Evolutionary conservation across 2,797 vertebrate species (phyloP).

Genomic region (Brachyalestes nurse): DNA sequence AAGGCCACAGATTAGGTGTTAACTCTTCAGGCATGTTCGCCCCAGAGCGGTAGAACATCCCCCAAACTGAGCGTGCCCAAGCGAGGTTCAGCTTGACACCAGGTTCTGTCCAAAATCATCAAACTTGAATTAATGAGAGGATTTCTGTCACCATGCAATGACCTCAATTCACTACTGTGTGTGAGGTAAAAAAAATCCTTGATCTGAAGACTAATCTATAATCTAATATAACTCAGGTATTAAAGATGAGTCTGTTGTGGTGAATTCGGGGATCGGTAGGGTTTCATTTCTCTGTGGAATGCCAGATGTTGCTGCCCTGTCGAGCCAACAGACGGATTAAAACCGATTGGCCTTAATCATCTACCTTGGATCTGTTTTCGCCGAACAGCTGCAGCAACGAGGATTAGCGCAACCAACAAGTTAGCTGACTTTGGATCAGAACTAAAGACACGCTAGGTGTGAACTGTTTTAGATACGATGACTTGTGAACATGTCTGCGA

Average conservation of each 20-base stretch:
- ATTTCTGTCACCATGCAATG: neutral
- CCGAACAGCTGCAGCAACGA: constrained; percentile 6
- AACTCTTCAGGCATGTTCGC: constrained; percentile 19
- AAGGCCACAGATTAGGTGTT: constrained; percentile 7
- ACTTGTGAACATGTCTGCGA: too few relatives aligned
- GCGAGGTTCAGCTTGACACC: constrained; percentile 19
- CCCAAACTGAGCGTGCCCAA: neutral
- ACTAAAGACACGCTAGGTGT: neutral
- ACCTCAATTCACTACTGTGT: neutral
- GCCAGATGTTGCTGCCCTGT: constrained; percentile 52
- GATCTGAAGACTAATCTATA: neutral
- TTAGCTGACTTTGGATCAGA: neutral
- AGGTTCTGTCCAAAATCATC: neutral
- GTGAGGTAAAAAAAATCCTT: neutral
- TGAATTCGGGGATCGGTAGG: neutral
- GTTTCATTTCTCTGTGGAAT: constrained; percentile 26
- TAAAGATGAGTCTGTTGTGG: neutral
- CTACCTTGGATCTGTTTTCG: constrained; percentile 43
- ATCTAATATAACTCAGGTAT: constrained; percentile 4
- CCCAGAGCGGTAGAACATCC: neutral
- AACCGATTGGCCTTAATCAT: constrained; percentile 51
- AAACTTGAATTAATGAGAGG: neutral
- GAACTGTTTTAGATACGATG: neutral
- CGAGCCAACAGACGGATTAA: constrained; percentile 44
- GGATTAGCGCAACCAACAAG: constrained; percentile 25